These are phyloP conservation scores for Oncorhynchus tshawytscha DNA, from an alignment of 2,113 vertebrate species.

Conservation along the genomic window DNA sequence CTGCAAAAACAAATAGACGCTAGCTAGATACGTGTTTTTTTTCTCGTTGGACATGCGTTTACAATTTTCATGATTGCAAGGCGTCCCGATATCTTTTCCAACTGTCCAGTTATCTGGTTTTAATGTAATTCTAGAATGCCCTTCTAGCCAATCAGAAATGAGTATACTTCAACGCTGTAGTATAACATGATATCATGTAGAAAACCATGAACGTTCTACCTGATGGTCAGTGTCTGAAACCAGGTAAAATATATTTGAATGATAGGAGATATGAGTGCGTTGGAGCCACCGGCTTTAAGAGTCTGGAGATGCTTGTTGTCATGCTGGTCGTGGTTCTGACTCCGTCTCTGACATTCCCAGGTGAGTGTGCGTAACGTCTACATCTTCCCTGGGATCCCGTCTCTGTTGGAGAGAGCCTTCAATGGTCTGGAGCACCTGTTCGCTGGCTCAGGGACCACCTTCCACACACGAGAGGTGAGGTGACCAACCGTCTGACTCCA, in stretches of 20 bases:
- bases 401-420: constrained; percentile 81
- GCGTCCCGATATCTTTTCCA: no score
- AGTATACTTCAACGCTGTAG: no score
- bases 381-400: constrained; percentile 89
- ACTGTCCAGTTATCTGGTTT: no score
- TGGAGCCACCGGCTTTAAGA: not conserved
- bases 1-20: no score
- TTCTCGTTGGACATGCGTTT: no score
- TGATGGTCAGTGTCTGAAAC: not conserved
- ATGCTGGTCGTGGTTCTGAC: not conserved
- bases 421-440: constrained; percentile 83
- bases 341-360: constrained; percentile 26
- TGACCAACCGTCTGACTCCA: not conserved
- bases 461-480: constrained; percentile 75
- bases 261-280: not conserved
- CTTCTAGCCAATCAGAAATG: no score
- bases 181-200: no score
- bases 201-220: no score
- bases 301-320: not conserved
- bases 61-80: no score
- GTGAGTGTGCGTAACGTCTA: constrained; percentile 90
- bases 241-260: not conserved
- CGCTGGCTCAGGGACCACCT: constrained; percentile 71
- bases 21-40: no score
- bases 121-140: no score